Conservation (phyloP, 2,797 vertebrate species). For the Tokudaia muenninki region DNA sequence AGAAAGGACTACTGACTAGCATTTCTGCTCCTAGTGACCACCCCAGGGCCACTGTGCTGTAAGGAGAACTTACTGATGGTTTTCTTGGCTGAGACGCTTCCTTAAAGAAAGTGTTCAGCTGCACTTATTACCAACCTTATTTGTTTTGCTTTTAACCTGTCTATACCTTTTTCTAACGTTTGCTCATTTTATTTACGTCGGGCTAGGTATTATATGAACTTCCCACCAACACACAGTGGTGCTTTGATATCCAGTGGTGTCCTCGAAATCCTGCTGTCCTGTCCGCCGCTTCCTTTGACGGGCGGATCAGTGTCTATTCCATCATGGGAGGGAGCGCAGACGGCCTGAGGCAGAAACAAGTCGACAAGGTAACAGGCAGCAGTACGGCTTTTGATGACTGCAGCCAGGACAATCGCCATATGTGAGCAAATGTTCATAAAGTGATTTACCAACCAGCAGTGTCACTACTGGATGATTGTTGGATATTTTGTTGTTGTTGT, state of each 20-base stretch:
- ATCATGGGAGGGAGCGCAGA: slow-evolving; percentile 96
- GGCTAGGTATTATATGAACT: slow-evolving; percentile 96
- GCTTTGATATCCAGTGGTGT: slow-evolving; percentile 99
- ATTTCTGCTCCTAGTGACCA: too few species aligned
- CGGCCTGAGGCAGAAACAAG: slow-evolving; percentile 92
- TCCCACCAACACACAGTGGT: slow-evolving; percentile 97
- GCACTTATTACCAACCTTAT: background rate
- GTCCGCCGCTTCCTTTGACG: slow-evolving; percentile 96
- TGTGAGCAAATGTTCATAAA: slow-evolving; percentile 43
- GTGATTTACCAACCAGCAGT: background rate
- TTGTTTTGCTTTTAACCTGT: background rate
- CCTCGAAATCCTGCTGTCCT: slow-evolving; percentile 96
- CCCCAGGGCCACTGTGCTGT: background rate
- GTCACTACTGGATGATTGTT: background rate
- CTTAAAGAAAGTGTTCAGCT: slow-evolving; percentile 19
- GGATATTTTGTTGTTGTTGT: slow-evolving; percentile 7
- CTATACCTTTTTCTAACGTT: slow-evolving; percentile 3
- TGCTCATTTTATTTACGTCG: background rate
- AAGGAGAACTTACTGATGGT: background rate
- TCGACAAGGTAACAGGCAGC: slow-evolving; percentile 92
- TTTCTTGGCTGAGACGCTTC: slow-evolving; percentile 34
- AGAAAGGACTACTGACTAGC: background rate
- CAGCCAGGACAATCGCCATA: background rate
- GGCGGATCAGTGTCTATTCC: slow-evolving; percentile 95
- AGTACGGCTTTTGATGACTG: background rate